Conservation (phyloP, 2,797 vertebrate genomes). For the Neomorphus geoffroyi region DNA sequence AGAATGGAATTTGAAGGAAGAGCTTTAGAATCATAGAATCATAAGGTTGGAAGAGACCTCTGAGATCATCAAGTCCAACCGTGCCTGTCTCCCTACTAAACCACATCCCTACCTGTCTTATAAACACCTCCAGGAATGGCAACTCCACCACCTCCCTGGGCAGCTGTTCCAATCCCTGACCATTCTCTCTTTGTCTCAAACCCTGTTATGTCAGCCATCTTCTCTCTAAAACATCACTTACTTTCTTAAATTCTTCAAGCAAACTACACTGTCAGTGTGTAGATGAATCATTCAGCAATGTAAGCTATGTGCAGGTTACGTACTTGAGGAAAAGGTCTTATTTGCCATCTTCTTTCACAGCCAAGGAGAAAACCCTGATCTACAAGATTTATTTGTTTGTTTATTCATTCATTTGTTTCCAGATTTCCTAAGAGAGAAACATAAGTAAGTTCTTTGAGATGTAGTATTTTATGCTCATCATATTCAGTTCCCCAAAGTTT, state of each 20-base stretch:
- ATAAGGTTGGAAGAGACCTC: too few relatives aligned
- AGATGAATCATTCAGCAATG: neutral
- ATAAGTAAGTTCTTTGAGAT: neutral
- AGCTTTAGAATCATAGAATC: too few relatives aligned
- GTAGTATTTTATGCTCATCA: neutral
- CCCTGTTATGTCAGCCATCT: neutral
- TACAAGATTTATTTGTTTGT: neutral
- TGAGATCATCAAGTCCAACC: too few relatives aligned
- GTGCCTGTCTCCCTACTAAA: too few relatives aligned
- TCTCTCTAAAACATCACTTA: neutral
- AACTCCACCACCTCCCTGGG: too few relatives aligned
- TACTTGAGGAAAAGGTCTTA: neutral
- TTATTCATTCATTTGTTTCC: too few relatives aligned
- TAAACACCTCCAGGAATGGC: too few relatives aligned
- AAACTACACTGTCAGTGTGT: neutral
- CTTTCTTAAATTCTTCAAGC: neutral
- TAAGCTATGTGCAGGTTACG: neutral
- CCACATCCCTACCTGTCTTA: too few relatives aligned
- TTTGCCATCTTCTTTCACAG: neutral
- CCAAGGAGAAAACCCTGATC: neutral
- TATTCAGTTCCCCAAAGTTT: neutral
- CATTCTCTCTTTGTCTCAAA: too few relatives aligned
- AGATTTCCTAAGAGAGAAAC: neutral
- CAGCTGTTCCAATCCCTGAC: too few relatives aligned
- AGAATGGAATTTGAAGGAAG: neutral